Conservation (phyloP, 2,888 invertebrate species). For the Drosophila maculinotata region DNA sequence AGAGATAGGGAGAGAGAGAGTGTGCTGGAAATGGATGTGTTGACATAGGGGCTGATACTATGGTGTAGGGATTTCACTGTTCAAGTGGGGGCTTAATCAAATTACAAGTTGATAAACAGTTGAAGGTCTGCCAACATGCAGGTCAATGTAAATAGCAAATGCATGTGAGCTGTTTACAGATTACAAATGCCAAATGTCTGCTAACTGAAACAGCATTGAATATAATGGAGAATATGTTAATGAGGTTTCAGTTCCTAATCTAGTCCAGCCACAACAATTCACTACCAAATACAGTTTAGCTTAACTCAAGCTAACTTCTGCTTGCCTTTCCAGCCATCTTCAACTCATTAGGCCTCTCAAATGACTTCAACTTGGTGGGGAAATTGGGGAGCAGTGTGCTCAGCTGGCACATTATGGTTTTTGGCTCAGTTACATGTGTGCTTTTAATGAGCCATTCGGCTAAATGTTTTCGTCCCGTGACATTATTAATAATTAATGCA, state of each 20-base stretch:
- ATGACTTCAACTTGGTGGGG: conserved; percentile 9
- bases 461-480: conserved; percentile 39
- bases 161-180: conserved; percentile 51
- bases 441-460: conserved; percentile 60
- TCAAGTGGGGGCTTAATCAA: conserved; percentile 43
- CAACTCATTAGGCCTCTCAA: conserved; percentile 25
- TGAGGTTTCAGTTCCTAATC: conserved; percentile 15
- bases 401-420: conserved; percentile 12
- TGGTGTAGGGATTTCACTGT: conserved; percentile 4
- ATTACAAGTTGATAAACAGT: conserved; percentile 63
- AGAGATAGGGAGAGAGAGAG: not conserved
- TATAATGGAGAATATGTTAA: conserved; percentile 49
- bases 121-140: conserved; percentile 49
- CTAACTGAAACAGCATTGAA: conserved; percentile 22
- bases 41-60: conserved; percentile 19
- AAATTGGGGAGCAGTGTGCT: too few relatives aligned
- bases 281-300: not conserved
- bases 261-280: not conserved
- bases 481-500: conserved; percentile 68
- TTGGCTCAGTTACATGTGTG: conserved; percentile 12
- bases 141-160: conserved; percentile 62
- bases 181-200: conserved; percentile 22
- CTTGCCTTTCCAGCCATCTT: conserved; percentile 11
- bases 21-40: conserved; percentile 22
- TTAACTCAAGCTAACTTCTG: not conserved